Base-by-base conservation (phyloP, 2,888 invertebrate species). In the Emmelina monodactyla region DNA sequence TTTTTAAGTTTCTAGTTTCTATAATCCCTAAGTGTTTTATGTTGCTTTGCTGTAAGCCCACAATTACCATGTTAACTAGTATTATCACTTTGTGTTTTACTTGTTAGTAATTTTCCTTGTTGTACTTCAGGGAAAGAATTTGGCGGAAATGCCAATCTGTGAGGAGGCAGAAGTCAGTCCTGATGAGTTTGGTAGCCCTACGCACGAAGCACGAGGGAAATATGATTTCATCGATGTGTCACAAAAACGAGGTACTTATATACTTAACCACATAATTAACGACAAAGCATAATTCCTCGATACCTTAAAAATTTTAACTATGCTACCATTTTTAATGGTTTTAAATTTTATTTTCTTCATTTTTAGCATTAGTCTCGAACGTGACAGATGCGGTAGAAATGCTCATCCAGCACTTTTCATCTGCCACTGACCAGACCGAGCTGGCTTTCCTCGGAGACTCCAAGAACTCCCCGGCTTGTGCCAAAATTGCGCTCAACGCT, bases 331-430 rank as follows among this genome's bases (percentile, higher is more conserved):
- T n/a, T n/a, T n/a, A n/a, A n/a, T n/a, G n/a, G n/a, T n/a, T n/a
- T n/a, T n/a, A n/a, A n/a, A n/a, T n/a, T n/a, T n/a, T n/a, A n/a
- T n/a, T n/a, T n/a, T n/a, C n/a, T n/a, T n/a, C n/a, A n/a, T 41
- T 72, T 82, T 35, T 63, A 88, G 88, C 84, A 40, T 76, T 92
- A 51, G 85, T 92, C 38, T 85, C 85, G 47, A 87, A 88, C 28
- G 88, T 91, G 33, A 85, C 86, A 35, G 87, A 87, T 55, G 87
- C 91, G 2, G 89, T 91, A 1, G 89, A 91, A 61, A 83, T 87
- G 65, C 63, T 92, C 37, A 83, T 90, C 40, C 85, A 86, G 49
- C 87, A 89, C 62, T 88, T 89, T 53, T 84, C 88, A 1, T 59
- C 85, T 11, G 85, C 85, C 16, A 86, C 85, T 32, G 84, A 85